Conservation (phyloP, 2,888 invertebrate species). For the Pheosia gnoma region DNA sequence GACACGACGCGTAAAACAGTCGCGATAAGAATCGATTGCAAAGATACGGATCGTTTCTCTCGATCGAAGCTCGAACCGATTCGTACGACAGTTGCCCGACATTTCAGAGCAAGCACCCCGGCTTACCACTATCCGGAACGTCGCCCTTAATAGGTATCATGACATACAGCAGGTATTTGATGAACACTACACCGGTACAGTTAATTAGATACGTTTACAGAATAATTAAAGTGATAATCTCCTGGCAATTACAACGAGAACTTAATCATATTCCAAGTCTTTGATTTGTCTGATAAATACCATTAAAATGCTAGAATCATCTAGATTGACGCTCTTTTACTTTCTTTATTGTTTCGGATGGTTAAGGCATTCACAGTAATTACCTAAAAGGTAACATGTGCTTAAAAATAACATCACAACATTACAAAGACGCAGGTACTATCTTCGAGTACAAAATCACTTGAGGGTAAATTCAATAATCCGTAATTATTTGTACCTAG, state of each 20-base stretch:
- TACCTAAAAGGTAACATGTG: no score
- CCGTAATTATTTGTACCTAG: background rate
- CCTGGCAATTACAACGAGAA: slow-evolving; percentile 45
- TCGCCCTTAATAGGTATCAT: slow-evolving; percentile 48
- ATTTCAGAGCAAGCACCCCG: slow-evolving; percentile 62
- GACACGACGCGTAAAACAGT: slow-evolving; percentile 77
- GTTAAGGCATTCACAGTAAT: no score
- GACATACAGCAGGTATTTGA: slow-evolving; percentile 44
- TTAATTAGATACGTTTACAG: slow-evolving; percentile 33
- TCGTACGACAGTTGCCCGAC: slow-evolving; percentile 60
- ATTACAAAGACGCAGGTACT: background rate
- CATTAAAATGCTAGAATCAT: no score
- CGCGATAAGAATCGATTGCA: slow-evolving; percentile 74
- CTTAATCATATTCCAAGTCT: slow-evolving; percentile 27
- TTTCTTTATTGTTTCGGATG: no score
- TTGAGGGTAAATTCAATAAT: background rate
- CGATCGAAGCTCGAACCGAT: slow-evolving; percentile 55
- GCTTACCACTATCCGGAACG: slow-evolving; percentile 35
- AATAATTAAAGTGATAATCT: slow-evolving; percentile 48
- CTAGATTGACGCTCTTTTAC: no score
- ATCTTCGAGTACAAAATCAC: background rate
- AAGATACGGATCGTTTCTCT: slow-evolving; percentile 68
- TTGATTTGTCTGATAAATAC: background rate
- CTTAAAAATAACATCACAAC: background rate
- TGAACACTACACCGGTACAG: slow-evolving; percentile 26